Evolutionary conservation across 92 coral and sea anemone species (phyloP).

Genomic region (Plumapathes pennacea): DNA sequence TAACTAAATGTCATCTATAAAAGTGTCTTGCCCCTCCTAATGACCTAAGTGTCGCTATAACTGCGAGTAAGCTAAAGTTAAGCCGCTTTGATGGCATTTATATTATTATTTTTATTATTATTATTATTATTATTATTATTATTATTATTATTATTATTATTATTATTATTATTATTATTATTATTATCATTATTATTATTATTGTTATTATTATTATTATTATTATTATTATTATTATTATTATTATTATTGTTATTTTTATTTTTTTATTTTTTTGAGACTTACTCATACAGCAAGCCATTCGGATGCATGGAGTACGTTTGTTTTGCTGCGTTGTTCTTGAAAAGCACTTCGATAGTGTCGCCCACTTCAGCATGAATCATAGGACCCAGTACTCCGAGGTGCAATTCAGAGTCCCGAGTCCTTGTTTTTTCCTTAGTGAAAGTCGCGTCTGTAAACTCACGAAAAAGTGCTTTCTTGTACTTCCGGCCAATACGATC

Average conservation of each 20-base stretch:
- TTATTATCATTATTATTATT: neutral
- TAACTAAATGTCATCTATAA: too few relatives aligned
- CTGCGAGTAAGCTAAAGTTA: too few relatives aligned
- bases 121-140: neutral
- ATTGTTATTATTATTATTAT: neutral
- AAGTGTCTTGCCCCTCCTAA: too few relatives aligned
- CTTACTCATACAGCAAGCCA: slow-evolving; percentile 73
- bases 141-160: neutral
- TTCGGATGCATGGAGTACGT: slow-evolving; percentile 86
- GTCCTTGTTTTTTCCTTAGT: slow-evolving; percentile 44
- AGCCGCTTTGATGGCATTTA: too few relatives aligned
- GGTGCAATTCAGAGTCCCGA: slow-evolving; percentile 36
- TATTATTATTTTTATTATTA: neutral
- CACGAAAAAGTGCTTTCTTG: slow-evolving; percentile 84
- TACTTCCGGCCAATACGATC: slow-evolving; percentile 70
- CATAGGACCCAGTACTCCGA: slow-evolving; percentile 87
- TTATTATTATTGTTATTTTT: neutral
- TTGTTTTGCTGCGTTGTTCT: slow-evolving; percentile 58
- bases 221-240: neutral
- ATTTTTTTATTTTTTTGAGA: neutral
- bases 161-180: neutral
- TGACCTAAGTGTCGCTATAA: too few relatives aligned
- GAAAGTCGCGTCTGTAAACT: slow-evolving; percentile 67
- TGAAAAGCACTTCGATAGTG: slow-evolving; percentile 76
- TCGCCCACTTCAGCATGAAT: slow-evolving; percentile 95